Evolutionary conservation across 2,888 invertebrate genomes (phyloP).

Genomic region (Chymomyza amoena): DNA sequence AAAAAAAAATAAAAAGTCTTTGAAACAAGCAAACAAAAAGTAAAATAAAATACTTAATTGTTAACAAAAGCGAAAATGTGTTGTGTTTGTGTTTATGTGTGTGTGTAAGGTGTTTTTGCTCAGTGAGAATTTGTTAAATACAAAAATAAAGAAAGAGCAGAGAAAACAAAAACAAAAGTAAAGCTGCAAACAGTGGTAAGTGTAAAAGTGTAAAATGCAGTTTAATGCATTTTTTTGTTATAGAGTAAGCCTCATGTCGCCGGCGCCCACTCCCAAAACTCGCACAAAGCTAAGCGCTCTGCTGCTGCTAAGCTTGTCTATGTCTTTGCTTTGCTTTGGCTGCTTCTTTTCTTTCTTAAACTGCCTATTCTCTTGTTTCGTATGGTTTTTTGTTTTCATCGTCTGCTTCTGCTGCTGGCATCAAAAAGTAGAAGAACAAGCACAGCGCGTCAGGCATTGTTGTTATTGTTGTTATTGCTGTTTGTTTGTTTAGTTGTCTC

Average conservation of each 20-base stretch:
- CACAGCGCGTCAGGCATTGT: not conserved
- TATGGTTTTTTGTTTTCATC: slow-evolving; percentile 67
- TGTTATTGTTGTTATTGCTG: not conserved
- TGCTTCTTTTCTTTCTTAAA: slow-evolving; percentile 9
- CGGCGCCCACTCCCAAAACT: not conserved
- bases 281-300: not conserved
- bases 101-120: slow-evolving; percentile 29
- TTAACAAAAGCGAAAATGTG: not conserved
- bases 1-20: slow-evolving; percentile 20
- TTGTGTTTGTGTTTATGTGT: slow-evolving; percentile 16
- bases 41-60: not conserved
- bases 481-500: not conserved
- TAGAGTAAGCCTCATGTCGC: not conserved
- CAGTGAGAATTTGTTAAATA: not conserved
- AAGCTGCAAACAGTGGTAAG: slow-evolving; percentile 1
- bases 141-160: not conserved
- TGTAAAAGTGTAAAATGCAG: not conserved
- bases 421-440: slow-evolving; percentile 10
- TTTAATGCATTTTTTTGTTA: not conserved
- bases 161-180: not conserved
- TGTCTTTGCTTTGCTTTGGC: not conserved
- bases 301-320: not conserved
- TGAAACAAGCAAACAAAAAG: slow-evolving; percentile 17
- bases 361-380: slow-evolving; percentile 51
- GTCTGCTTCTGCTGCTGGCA: slow-evolving; percentile 50